Base-by-base conservation (phyloP, 1,140 invertebrate species). In the Drosophila arawakana region DNA sequence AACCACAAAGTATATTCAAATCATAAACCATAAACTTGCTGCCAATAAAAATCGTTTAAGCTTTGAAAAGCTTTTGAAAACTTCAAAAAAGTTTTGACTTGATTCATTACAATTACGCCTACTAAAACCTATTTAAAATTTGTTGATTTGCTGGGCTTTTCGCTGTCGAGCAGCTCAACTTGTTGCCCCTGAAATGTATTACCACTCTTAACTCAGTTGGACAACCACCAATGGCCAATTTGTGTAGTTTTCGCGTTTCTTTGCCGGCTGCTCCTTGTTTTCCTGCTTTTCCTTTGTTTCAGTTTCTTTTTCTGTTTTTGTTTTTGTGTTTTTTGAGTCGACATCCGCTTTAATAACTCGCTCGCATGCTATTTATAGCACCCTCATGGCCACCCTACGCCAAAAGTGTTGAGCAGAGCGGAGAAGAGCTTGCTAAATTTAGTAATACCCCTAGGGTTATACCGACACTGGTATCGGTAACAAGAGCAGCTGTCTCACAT, bases 321-420 rank as follows among this genome's bases (percentile, higher is more conserved):
- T 39, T n/a, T 35, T 13, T 30, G 25, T 30, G n/a, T 30, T 30
- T 30, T 30, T 30, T 30, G 25, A 15, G 21, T 43, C 47, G 62
- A 76, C 69, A 79, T 77, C 77, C 77, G 74, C 69, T 79, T 77
- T 68, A 73, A 78, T 76, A 68, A 63, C 63, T 67, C 50, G 69
- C 65, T 76, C 59, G 15, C 50, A 47, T 68, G 77, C 77, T 79
- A 79, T 79, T 79, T 79, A 73, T 79, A 79, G 77, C 59, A 73
- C 60, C 77, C 73, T 43, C 76, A 69, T 57, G 66, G 62, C 61
- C 65, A 70, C 70, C 71, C 65, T 59, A 37, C 43, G 50, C 46
- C 71, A 34, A 30, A 52, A 37, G 49, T 35, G 58, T 30, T 13
- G 25, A 47, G 34, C 35, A 49, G 6, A 61, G 25, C 47, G 21